Percentiles rank a stretch among this genome's conserved stretches.
phyloP scores from a whole-genome alignment of 2,888 invertebrate genomes.

The Hoplodrina blanda region DNA sequence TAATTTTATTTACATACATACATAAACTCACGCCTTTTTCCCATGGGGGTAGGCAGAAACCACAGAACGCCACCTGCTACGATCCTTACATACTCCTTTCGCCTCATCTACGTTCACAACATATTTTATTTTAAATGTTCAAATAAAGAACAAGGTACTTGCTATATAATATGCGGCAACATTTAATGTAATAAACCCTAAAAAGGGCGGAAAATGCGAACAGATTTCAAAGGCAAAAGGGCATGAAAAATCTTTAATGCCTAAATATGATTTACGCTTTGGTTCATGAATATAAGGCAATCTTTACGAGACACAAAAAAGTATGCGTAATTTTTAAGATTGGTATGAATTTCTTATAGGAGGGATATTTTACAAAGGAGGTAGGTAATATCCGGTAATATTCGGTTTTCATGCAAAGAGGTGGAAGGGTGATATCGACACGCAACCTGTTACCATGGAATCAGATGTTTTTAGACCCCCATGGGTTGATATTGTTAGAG shows the following conservation, averaged over 20 bases:
- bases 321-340: constrained; percentile 39
- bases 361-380: constrained; percentile 1
- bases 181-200: not conserved
- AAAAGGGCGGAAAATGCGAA: not conserved
- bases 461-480: not conserved
- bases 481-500: too few species aligned
- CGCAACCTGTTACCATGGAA: not conserved
- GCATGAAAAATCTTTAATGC: constrained; percentile 30
- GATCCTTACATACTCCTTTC: too few species aligned
- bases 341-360: constrained; percentile 11
- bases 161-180: not conserved
- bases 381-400: not conserved
- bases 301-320: constrained; percentile 20
- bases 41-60: too few species aligned
- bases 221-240: constrained; percentile 22
- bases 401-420: too few species aligned
- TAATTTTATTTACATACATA: too few species aligned
- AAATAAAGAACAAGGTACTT: not conserved
- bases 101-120: too few species aligned
- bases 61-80: too few species aligned
- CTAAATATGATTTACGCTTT: constrained; percentile 33
- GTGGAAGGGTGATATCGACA: too few species aligned
- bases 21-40: too few species aligned
- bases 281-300: constrained; percentile 43
- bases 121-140: not conserved